A percentile compares a stretch with the other conserved stretches of the same genome.
Conservation (phyloP, 2,888 invertebrate genomes). For the Yponomeuta evonymella region DNA sequence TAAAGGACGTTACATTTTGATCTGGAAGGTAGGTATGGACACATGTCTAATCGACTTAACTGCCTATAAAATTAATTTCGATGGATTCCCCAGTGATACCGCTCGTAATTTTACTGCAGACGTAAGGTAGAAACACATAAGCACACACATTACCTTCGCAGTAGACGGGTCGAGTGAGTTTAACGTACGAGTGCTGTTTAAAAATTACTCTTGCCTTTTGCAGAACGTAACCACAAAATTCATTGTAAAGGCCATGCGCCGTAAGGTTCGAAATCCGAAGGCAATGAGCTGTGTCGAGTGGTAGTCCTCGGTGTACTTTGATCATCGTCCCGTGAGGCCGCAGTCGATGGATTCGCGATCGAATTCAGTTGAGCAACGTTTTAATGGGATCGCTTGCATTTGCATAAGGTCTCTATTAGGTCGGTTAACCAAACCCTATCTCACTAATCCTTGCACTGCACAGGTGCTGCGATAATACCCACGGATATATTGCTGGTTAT, state of each 20-base stretch:
- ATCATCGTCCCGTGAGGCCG: conserved; percentile 14
- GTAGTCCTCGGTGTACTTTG: conserved; percentile 1
- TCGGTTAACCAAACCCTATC: background rate
- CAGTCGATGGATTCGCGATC: conserved; percentile 4
- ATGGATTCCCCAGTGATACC: background rate
- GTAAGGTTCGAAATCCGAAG: background rate
- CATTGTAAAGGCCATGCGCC: background rate
- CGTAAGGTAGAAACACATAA: background rate
- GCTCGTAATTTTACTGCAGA: background rate
- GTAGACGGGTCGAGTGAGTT: conserved; percentile 16
- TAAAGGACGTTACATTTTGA: too few species aligned
- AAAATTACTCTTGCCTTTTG: background rate
- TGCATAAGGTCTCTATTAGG: conserved; percentile 1
- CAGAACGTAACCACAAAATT: background rate
- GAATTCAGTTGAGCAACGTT: background rate
- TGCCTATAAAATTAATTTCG: background rate
- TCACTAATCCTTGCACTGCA: background rate
- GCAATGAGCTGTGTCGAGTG: background rate
- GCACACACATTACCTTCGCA: background rate
- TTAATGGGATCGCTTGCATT: background rate
- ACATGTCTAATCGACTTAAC: too few species aligned
- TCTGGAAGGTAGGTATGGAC: too few species aligned
- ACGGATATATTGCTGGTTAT: too few species aligned
- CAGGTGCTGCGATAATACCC: too few species aligned
- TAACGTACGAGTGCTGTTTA: background rate